These are phyloP conservation scores for Gallinago undulata DNA, from an alignment of 2,113 vertebrate genomes.

Conservation along the genomic window DNA sequence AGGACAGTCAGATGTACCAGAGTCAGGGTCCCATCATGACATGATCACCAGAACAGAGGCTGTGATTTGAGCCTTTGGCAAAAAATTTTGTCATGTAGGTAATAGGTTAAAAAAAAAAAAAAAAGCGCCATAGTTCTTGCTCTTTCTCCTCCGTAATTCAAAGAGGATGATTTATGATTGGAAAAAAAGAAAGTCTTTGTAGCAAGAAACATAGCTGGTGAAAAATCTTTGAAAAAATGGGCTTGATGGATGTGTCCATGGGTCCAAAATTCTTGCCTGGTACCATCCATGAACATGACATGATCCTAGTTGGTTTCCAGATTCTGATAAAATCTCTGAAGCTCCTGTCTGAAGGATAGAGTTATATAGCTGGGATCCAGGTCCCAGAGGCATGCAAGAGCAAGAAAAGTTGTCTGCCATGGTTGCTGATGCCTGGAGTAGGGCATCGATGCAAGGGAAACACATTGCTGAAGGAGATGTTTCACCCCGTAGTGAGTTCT, in stretches of 20 bases:
- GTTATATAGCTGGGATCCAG: background rate
- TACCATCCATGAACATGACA: background rate
- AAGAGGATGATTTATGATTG: background rate
- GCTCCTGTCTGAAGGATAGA: background rate
- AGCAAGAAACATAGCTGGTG: background rate
- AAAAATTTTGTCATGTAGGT: background rate
- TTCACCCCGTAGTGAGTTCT: background rate
- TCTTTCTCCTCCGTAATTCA: background rate
- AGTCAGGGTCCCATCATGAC: background rate
- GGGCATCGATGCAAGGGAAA: background rate
- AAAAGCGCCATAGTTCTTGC: background rate
- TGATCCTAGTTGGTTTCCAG: background rate
- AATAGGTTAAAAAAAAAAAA: background rate
- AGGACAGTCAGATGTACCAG: background rate
- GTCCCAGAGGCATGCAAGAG: background rate
- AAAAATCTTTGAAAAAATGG: background rate
- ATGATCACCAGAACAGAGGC: background rate
- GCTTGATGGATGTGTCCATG: background rate
- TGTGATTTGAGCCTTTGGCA: background rate
- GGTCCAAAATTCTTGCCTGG: background rate
- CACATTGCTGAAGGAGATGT: background rate
- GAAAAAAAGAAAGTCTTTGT: background rate
- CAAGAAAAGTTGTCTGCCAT: background rate
- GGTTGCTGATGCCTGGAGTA: background rate
- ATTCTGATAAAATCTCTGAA: background rate